Base-by-base conservation (phyloP, 2,797 vertebrate genomes). In the Falco peregrinus region DNA sequence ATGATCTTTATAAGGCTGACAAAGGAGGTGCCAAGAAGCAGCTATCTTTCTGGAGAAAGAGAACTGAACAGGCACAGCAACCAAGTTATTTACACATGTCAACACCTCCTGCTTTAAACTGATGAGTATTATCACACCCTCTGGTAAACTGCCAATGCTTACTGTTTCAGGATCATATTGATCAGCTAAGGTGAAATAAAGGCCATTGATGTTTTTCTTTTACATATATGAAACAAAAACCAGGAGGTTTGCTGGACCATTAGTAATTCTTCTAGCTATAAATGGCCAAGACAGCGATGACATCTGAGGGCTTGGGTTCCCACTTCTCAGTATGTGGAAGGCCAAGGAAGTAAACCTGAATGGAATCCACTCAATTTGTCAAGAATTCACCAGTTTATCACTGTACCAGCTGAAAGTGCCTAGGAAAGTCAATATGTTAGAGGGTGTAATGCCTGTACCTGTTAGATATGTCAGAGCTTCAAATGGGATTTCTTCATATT, bases 401-500 rank as follows among this genome's bases (percentile, higher is more conserved):
- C 33, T 15, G 21, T 6, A n/a, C 26, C 53, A 70, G 22, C 65
- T 79, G 37, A 9, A 60, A 88, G 54, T 31, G 47, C 63, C 14
- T 59, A 77, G 53, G 60, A 93, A 83, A 65, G 26, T 18, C 85
- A 88, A 25, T 29, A 33, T 4, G 11, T 41, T 26, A 59, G 29
- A 67, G 19, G 57, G 56, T 75, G 26, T 6, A 26, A 43, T 28
- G 28, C 31, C 50, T 63, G 53, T 97, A 99, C 99, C 99, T 98
- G 99, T 99, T 61, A 99, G 98, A 73, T 99, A 99, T 11, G 98
- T 98, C 74, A 99, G 98, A 37, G 99, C 99, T 68, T 99, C 99
- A 88, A 99, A 98, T 2, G 99, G 99, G 87, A 99, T 96, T 74
- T 99, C 98, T 56, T 98, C 98, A 89, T 99, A 99, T 43, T 99